Percentiles rank a stretch among this genome's conserved stretches.
Evolutionary conservation across 2,888 invertebrate genomes (phyloP).

Genomic region (Crocallis elinguaria): DNA sequence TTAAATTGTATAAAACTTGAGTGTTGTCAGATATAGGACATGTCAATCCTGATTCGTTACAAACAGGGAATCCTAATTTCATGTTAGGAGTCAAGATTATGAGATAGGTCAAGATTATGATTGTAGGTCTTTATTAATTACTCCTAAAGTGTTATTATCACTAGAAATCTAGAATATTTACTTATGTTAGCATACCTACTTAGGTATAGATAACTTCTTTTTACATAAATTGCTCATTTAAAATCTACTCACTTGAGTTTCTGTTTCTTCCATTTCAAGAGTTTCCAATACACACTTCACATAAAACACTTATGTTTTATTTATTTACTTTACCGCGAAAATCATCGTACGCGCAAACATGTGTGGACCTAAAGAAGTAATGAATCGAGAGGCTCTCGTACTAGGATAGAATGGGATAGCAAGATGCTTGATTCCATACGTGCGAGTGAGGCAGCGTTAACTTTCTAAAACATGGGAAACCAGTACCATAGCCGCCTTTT

Average conservation of each 20-base stretch:
- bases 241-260: slow-evolving; percentile 26
- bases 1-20: too few species aligned
- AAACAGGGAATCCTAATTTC: too few species aligned
- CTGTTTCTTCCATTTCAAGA: slow-evolving; percentile 38
- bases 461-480: slow-evolving; percentile 75
- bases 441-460: slow-evolving; percentile 52
- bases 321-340: slow-evolving; percentile 35
- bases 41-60: too few species aligned
- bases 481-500: slow-evolving; percentile 57
- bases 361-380: slow-evolving; percentile 42
- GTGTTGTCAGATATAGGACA: too few species aligned
- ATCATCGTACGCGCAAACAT: slow-evolving; percentile 45
- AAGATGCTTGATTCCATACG: slow-evolving; percentile 24
- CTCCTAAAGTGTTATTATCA: too few species aligned
- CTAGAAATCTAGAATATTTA: too few species aligned
- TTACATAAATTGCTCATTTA: neutral
- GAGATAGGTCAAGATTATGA: too few species aligned
- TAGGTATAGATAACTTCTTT: too few species aligned
- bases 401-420: slow-evolving; percentile 47
- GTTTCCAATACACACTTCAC: slow-evolving; percentile 2
- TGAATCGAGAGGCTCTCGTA: slow-evolving; percentile 48
- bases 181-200: too few species aligned
- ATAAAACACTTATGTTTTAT: slow-evolving; percentile 21
- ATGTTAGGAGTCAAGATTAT: too few species aligned
- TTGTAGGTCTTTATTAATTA: too few species aligned